Percentiles rank a stretch among this genome's conserved stretches.
Conservation (phyloP, 1,140 invertebrate genomes). For the Bombus picipes region DNA sequence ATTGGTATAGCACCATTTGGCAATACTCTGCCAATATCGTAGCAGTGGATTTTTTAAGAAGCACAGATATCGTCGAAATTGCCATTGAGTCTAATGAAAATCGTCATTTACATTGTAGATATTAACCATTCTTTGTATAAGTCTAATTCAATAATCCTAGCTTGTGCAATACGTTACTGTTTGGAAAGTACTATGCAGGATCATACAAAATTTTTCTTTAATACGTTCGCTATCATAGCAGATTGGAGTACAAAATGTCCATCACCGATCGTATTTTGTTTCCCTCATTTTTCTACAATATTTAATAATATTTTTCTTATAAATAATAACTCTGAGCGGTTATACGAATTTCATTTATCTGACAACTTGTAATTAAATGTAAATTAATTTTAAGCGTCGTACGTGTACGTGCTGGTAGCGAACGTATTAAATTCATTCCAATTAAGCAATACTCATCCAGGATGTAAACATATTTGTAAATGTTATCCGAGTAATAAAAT, state of each 20-base stretch:
- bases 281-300: no score
- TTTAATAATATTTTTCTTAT: background rate
- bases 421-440: background rate
- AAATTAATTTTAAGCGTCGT: background rate
- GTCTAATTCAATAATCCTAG: background rate
- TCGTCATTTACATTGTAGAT: slow-evolving; percentile 56
- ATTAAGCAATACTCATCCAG: background rate
- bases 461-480: background rate
- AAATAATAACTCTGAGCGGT: background rate
- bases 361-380: background rate
- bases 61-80: slow-evolving; percentile 84
- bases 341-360: background rate
- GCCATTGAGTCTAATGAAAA: slow-evolving; percentile 84
- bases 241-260: no score
- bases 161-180: background rate
- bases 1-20: slow-evolving; percentile 84
- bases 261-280: no score
- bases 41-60: slow-evolving; percentile 85
- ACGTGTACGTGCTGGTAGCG: background rate
- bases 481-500: background rate
- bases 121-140: background rate
- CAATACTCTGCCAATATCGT: slow-evolving; percentile 85
- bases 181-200: background rate
- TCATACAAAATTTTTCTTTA: background rate
- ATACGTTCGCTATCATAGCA: background rate